Conservation (phyloP, 1,140 invertebrate genomes). For the Calosoma granatense region DNA sequence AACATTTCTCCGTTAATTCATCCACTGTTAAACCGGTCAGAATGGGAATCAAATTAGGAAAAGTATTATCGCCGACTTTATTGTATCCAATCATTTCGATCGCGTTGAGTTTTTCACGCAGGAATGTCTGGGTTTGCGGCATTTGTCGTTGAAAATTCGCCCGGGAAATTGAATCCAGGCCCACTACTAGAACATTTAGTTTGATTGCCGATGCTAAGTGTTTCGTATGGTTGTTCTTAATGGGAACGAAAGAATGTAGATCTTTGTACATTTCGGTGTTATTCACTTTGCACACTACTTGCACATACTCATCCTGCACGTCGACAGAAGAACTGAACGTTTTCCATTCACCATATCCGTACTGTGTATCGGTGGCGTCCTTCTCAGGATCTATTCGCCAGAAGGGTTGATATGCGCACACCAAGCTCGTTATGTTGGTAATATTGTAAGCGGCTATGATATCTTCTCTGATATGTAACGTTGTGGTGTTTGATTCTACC, state of each 20-base stretch:
- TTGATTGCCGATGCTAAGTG: conserved; percentile 8
- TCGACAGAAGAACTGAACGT: conserved; percentile 34
- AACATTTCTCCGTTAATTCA: conserved; percentile 51
- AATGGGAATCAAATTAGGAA: conserved; percentile 66
- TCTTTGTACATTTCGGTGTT: conserved; percentile 48
- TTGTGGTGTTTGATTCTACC: conserved; percentile 49
- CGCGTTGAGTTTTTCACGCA: conserved; percentile 46
- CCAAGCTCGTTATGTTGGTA: conserved; percentile 30
- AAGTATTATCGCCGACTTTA: conserved; percentile 76
- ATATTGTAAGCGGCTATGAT: conserved; percentile 40
- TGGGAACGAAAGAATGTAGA: conserved; percentile 54
- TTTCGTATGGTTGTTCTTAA: conserved; percentile 31
- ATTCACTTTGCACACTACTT: conserved; percentile 45
- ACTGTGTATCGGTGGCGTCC: conserved; percentile 32
- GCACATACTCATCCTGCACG: conserved; percentile 48
- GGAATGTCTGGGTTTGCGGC: conserved; percentile 53
- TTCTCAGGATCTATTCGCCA: conserved; percentile 38
- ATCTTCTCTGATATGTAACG: conserved; percentile 42
- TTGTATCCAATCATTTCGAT: conserved; percentile 69
- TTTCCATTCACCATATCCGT: conserved; percentile 36
- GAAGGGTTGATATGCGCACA: conserved; percentile 55
- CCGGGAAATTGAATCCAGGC: conserved; percentile 76
- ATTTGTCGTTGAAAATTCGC: conserved; percentile 76
- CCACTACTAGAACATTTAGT: conserved; percentile 65
- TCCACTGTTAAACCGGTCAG: conserved; percentile 52